Conservation (phyloP, 2,113 vertebrate species). For the Carettochelys insculpta region DNA sequence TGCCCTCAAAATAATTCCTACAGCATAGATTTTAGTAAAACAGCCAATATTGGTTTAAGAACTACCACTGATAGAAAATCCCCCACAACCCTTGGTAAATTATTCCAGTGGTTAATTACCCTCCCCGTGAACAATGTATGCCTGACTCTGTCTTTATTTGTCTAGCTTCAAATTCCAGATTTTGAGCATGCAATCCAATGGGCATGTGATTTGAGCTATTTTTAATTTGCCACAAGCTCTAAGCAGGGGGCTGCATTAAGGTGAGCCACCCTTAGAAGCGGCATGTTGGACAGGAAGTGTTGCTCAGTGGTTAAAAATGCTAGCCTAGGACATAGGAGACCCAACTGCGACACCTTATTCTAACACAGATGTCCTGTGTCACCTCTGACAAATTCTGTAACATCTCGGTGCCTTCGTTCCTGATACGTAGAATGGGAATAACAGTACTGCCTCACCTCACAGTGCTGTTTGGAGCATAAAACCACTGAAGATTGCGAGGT, state of each 20-base stretch:
- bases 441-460: background rate
- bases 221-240: background rate
- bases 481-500: background rate
- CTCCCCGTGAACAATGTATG: background rate
- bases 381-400: background rate
- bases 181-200: background rate
- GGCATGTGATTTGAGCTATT: background rate
- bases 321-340: background rate
- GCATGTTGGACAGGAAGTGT: background rate
- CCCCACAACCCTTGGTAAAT: background rate
- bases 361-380: background rate
- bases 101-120: background rate
- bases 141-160: background rate
- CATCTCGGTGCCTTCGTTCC: background rate
- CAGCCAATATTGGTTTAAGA: too few relatives aligned
- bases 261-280: background rate
- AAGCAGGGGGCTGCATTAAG: background rate
- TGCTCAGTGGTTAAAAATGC: background rate
- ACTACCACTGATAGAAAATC: too few relatives aligned
- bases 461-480: background rate
- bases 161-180: background rate
- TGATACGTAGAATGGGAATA: background rate
- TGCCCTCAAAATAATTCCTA: too few relatives aligned
- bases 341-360: background rate
- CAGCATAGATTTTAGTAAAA: too few relatives aligned